Evolutionary conservation across 1,140 invertebrate species (phyloP).

Genomic region (Galleria mellonella): DNA sequence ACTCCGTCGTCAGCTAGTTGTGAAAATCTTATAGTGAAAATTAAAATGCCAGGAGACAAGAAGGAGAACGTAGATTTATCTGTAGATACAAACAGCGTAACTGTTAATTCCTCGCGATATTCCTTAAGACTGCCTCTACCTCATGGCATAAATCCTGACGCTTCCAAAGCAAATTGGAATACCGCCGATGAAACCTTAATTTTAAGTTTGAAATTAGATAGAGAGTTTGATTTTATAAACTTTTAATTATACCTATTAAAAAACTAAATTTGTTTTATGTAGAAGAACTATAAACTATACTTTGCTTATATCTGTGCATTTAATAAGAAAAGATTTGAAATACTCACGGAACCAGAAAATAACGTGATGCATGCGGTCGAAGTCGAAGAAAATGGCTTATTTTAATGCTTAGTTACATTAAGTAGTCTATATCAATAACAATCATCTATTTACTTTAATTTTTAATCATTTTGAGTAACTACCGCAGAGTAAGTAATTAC

Average conservation of each 20-base stretch:
- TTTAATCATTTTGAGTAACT: too few species aligned
- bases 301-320: too few species aligned
- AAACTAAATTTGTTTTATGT: too few species aligned
- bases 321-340: too few species aligned
- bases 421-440: too few species aligned
- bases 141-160: slow-evolving; percentile 86
- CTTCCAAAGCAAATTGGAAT: slow-evolving; percentile 87
- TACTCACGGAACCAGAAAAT: too few species aligned
- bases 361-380: too few species aligned
- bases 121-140: slow-evolving; percentile 84
- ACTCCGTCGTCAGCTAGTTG: slow-evolving; percentile 88
- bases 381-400: too few species aligned
- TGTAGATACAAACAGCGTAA: slow-evolving; percentile 81
- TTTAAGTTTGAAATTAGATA: slow-evolving; percentile 80
- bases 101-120: slow-evolving; percentile 77
- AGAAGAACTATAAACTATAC: too few species aligned
- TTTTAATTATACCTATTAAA: slow-evolving; percentile 77
- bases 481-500: too few species aligned
- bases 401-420: too few species aligned
- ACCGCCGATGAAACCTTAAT: slow-evolving; percentile 78
- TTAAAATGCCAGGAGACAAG: slow-evolving; percentile 83
- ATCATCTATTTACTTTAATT: too few species aligned
- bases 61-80: slow-evolving; percentile 80
- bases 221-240: slow-evolving; percentile 89
- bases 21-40: slow-evolving; percentile 86